Evolutionary conservation across 1,140 invertebrate species (phyloP), one percentile per base, ranked within the genome.

Genomic region (Brachionus rubens): DNA sequence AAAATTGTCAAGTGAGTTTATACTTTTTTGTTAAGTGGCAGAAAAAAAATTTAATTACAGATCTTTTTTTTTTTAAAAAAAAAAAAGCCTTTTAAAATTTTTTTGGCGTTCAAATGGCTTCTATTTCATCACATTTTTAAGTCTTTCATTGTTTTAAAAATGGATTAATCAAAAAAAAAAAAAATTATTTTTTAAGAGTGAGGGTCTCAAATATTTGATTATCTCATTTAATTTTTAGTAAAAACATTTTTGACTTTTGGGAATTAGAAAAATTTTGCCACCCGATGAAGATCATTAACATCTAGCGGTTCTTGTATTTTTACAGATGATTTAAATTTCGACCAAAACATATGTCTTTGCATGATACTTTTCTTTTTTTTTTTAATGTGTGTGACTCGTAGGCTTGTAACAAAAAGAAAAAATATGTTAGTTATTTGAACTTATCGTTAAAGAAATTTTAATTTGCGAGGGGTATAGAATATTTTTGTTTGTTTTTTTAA

Each of bases 301-400:
- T 56, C n/a, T 54, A n/a, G 19, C n/a, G 3, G 16, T 6, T 33
- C 33, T 36, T 33, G 30, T 59, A 36, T 59, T 59, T 59, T 59
- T 36, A 59, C 54, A 59, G 54, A 59, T 59, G 54, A 59, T 59
- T 59, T 59, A 59, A 16, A 59, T 59, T 59, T 21, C 28, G 16
- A 19, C 28, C 4, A 21, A 19, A 33, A 28, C 54, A 59, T 36
- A 59, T 59, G 54, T 59, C 54, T 59, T 59, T 36, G 54, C 54
- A 19, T 59, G 54, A 59, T 59, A 26, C 62, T n/a, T n/a, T n/a
- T n/a, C n/a, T n/a, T n/a, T n/a, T n/a, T n/a, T n/a, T n/a, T n/a
- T n/a, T n/a, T n/a, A n/a, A n/a, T n/a, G n/a, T n/a, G n/a, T n/a
- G n/a, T n/a, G n/a, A n/a, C n/a, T n/a, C n/a, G n/a, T n/a, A n/a